These are phyloP conservation scores for Caiman crocodilus DNA, from an alignment of 2,797 vertebrate genomes.

Conservation along the genomic window DNA sequence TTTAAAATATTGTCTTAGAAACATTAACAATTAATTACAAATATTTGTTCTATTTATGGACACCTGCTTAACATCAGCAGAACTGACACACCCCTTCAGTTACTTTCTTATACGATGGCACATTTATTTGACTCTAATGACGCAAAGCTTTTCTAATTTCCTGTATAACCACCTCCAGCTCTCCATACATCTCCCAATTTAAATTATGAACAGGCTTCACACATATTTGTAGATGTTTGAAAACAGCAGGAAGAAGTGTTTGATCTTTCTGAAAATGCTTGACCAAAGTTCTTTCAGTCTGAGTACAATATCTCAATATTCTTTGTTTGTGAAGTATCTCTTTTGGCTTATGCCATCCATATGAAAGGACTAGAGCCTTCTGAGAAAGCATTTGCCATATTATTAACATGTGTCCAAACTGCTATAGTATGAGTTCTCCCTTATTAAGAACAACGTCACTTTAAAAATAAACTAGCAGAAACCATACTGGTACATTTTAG, in stretches of 20 bases:
- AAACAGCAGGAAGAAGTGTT: conserved; percentile 80
- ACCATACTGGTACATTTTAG: conserved; percentile 56
- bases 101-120: conserved; percentile 72
- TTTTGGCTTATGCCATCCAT: conserved; percentile 65
- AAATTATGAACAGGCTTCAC: conserved; percentile 83
- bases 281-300: not conserved
- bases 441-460: conserved; percentile 65
- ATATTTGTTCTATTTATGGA: conserved; percentile 76
- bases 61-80: conserved; percentile 79
- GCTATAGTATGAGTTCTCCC: conserved; percentile 66
- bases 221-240: conserved; percentile 80
- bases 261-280: conserved; percentile 77
- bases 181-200: conserved; percentile 77
- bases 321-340: conserved; percentile 52
- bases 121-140: conserved; percentile 76
- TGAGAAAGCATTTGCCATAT: conserved; percentile 35
- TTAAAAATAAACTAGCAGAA: conserved; percentile 70
- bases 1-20: conserved; percentile 65
- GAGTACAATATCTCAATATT: conserved; percentile 4
- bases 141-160: conserved; percentile 81
- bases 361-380: conserved; percentile 60
- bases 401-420: conserved; percentile 59
- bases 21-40: conserved; percentile 72
- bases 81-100: conserved; percentile 76
- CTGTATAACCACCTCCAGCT: conserved; percentile 75